These are phyloP conservation scores for Notechis scutatus DNA, from an alignment of 2,113 vertebrate genomes.

Conservation along the genomic window DNA sequence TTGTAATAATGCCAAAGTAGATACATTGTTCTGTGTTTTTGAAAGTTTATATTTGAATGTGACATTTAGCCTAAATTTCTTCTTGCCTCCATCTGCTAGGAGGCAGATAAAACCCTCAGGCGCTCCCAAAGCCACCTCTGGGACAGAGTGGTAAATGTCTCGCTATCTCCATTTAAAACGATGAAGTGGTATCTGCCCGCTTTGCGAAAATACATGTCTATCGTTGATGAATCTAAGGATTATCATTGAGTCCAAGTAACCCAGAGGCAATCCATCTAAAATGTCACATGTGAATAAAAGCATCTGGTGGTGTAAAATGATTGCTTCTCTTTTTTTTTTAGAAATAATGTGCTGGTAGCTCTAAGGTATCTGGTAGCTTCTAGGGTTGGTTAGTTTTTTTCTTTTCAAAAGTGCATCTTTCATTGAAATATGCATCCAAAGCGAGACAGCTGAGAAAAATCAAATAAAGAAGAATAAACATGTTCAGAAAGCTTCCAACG, in stretches of 20 bases:
- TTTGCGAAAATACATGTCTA: conserved; percentile 3
- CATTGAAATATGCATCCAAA: not conserved
- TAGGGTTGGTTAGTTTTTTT: not conserved
- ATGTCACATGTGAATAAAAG: conserved; percentile 22
- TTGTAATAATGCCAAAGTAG: not conserved
- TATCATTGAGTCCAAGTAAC: conserved; percentile 6
- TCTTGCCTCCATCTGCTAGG: not conserved
- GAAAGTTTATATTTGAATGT: conserved; percentile 23
- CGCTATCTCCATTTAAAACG: conserved; percentile 23
- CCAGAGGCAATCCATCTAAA: conserved; percentile 19
- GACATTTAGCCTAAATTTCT: conserved; percentile 16
- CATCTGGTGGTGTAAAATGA: conserved; percentile 12
- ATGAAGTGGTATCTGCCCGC: conserved; percentile 14
- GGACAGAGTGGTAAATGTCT: conserved; percentile 20
- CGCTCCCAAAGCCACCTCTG: not conserved
- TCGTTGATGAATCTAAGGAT: conserved; percentile 15
- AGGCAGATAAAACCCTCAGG: not conserved
- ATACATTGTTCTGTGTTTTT: not conserved
- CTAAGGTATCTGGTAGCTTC: not conserved
- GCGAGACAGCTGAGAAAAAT: not conserved
- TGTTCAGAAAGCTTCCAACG: not conserved
- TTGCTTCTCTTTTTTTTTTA: not conserved
- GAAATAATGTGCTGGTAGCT: not conserved
- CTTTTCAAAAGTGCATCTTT: not conserved
- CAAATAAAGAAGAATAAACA: not conserved